These are phyloP conservation scores for Dryocosmus kuriphilus DNA, from an alignment of 2,888 invertebrate species.

Conservation along the genomic window DNA sequence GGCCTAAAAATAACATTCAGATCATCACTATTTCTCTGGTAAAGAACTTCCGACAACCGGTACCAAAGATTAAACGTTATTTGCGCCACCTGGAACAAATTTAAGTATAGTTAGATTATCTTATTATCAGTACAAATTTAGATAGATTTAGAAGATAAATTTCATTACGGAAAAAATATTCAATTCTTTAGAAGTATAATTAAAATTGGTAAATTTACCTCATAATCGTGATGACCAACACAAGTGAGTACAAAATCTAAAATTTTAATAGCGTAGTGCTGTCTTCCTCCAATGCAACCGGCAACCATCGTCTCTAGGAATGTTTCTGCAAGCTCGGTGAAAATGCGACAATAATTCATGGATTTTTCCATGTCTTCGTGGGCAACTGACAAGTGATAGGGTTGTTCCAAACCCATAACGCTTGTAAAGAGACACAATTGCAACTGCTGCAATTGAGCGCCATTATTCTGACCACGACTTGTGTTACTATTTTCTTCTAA, in stretches of 20 bases:
- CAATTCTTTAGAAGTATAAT: too few relatives aligned
- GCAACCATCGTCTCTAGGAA: conserved; percentile 90
- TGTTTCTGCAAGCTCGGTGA: conserved; percentile 95
- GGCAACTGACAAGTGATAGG: conserved; percentile 94
- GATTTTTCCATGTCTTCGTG: conserved; percentile 97
- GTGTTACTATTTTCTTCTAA: conserved; percentile 82
- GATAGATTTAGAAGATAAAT: too few relatives aligned
- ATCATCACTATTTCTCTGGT: conserved; percentile 90
- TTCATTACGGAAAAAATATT: not conserved
- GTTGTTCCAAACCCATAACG: conserved; percentile 88
- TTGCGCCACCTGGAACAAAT: conserved; percentile 81
- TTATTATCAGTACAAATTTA: too few relatives aligned
- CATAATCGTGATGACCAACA: conserved; percentile 98
- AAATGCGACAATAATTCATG: conserved; percentile 95
- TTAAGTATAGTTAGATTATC: not conserved
- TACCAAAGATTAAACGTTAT: conserved; percentile 99
- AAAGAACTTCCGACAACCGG: conserved; percentile 94
- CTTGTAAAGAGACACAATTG: conserved; percentile 90
- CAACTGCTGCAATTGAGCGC: conserved; percentile 82
- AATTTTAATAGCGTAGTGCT: conserved; percentile 89
- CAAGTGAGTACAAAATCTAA: conserved; percentile 94
- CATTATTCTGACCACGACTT: conserved; percentile 79
- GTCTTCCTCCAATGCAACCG: conserved; percentile 81
- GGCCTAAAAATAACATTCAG: conserved; percentile 92
- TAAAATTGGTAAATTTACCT: too few relatives aligned